A percentile compares a stretch with the other conserved stretches of the same genome.
Evolutionary conservation across 92 coral and sea anemone genomes (phyloP).

Genomic region (Isaurus tuberculatus): DNA sequence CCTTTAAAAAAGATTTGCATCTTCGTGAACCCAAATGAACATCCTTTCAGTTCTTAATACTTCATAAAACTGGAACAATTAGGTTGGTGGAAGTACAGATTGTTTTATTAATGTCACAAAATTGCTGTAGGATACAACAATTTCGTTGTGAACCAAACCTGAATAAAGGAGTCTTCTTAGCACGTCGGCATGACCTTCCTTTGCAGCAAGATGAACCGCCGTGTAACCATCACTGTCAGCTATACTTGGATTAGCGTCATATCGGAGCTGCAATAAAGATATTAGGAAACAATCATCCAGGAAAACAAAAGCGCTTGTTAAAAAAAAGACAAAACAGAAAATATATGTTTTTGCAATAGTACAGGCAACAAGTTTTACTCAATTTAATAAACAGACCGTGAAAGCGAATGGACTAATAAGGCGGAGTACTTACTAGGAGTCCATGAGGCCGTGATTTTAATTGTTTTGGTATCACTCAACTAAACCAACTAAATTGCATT

Average conservation of each 20-base stretch:
- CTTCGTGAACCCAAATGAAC: too few species aligned
- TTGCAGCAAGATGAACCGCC: slow-evolving; percentile 81
- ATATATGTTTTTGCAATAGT: background rate
- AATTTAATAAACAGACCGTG: too few species aligned
- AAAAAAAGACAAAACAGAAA: background rate
- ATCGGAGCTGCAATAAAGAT: slow-evolving; percentile 49
- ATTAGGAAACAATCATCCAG: background rate
- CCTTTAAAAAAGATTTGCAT: too few species aligned
- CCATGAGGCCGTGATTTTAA: too few species aligned
- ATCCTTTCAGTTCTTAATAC: too few species aligned
- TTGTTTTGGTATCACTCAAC: too few species aligned
- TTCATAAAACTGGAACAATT: too few species aligned
- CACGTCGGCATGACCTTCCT: slow-evolving; percentile 78
- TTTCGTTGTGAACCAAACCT: slow-evolving; percentile 53
- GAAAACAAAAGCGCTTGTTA: background rate
- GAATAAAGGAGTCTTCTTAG: slow-evolving; percentile 64
- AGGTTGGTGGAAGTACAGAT: too few species aligned
- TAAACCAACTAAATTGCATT: too few species aligned
- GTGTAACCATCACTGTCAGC: slow-evolving; percentile 77
- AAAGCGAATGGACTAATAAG: too few species aligned
- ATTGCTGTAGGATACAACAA: background rate
- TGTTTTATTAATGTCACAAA: background rate
- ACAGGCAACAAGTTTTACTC: too few species aligned
- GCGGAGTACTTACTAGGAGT: too few species aligned
- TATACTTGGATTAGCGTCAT: slow-evolving; percentile 74